Evolutionary conservation across 2,797 vertebrate genomes (phyloP).

Genomic region (Myotis daubentonii): DNA sequence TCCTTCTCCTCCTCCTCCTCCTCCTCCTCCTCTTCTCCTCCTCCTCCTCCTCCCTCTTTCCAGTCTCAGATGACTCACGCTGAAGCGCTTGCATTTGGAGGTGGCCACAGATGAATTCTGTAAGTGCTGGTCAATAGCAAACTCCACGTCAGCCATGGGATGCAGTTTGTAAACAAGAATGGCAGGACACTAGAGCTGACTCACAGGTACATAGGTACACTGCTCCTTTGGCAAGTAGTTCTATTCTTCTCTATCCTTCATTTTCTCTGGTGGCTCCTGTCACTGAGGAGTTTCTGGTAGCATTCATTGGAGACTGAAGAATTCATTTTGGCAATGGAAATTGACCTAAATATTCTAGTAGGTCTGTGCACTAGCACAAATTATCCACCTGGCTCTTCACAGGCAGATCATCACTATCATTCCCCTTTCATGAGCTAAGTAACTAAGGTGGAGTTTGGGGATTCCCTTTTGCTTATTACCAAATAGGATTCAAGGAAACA

Average conservation of each 20-base stretch:
- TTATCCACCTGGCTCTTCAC: not conserved
- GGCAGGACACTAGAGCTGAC: not conserved
- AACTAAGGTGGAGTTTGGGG: not conserved
- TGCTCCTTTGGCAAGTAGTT: not conserved
- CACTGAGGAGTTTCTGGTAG: not conserved
- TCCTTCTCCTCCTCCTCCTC: not conserved
- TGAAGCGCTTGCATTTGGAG: not conserved
- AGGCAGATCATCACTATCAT: not conserved
- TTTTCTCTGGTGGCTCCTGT: not conserved
- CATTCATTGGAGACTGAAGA: not conserved
- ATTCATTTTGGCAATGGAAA: not conserved
- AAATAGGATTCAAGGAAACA: not conserved
- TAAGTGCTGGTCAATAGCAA: not conserved
- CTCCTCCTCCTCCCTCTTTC: not conserved
- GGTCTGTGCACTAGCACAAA: not conserved
- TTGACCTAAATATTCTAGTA: not conserved
- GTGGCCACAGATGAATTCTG: not conserved
- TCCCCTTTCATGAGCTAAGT: not conserved
- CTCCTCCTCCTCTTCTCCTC: not conserved
- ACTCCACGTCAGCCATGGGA: not conserved
- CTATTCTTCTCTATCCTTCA: not conserved
- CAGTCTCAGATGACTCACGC: not conserved
- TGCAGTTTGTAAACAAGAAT: not conserved
- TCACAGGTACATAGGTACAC: not conserved
- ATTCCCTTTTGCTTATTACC: conserved; percentile 11